Base-by-base conservation (phyloP, 2,113 vertebrate genomes). In the Microcebus lehilahytsara region DNA sequence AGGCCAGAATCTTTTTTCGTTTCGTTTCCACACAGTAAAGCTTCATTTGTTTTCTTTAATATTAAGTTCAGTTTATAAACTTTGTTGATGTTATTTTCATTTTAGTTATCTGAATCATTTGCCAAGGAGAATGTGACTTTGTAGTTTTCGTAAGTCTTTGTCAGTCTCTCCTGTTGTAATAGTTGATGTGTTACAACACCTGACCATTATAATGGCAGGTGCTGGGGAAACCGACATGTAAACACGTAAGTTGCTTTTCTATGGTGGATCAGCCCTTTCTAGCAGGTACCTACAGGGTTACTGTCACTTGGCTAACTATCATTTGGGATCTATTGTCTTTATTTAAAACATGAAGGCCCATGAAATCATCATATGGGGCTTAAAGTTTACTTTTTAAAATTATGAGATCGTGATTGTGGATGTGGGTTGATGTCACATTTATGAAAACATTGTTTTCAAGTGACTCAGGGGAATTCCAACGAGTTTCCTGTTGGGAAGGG, bases 81-180 rank as follows among this genome's bases (percentile, higher is more conserved):
- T 20, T 77, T 53, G 49, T 60, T 91, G 71, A 72, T 96, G 83
- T 32, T 91, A 67, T 97, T 96, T 93, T 95, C 56, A 17, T 96
- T 95, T 64, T 81, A 84, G 87, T 92, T 87, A 77, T 85, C 69
- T 97, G 98, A 97, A 88, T 96, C 96, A 92, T 88, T 90, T 56
- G 51, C 51, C 58, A 81, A 20, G 6, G 58, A 87, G 34, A 95
- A 51, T 3, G 0, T 84, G 60, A 64, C 93, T 96, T 80, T 64
- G 66, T 96, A 80, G 79, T 85, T 89, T 90, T 60, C 5, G 0
- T 78, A 75, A 89, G 87, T 64, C 53, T 77, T 89, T 85, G 93
- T n/a, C 78, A 93, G 51, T 72, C 78, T 93, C 79, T 93, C 6
- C 12, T 93, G 89, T 92, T 97, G 92, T 64, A 87, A 90, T 62